Base-by-base conservation (phyloP, 1,140 invertebrate species). In the Zaprionus ghesquierei region DNA sequence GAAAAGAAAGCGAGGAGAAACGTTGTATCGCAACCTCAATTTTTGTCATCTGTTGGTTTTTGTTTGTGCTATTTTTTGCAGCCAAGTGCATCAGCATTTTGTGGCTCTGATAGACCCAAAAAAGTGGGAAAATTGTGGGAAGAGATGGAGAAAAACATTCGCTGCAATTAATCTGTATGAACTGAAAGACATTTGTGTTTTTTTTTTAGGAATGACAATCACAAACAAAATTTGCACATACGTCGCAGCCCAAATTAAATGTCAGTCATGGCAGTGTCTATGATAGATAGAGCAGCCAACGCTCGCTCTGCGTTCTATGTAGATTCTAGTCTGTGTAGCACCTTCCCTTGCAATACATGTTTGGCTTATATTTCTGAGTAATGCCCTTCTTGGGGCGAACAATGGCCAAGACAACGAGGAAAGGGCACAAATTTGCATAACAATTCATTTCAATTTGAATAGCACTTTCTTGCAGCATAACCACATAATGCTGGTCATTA, bases 361-460 rank as follows among this genome's bases (percentile, higher is more conserved):
- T 31, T 44, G 12, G 31, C 10, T 15, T 10, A 10, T 41, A 33
- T 31, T 62, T 3, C 5, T 50, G 23, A 25, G 41, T 15, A 27
- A 25, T 33, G 29, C 27, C 10, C 31, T 38, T 22, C 49, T 12
- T 20, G 46, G 51, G 38, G 15, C 49, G 10, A 41, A 56, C 51
- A 69, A 50, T 51, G 54, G 51, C 18, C 35, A 69, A 59, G 41
- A 53, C 53, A 54, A 46, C 41, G 18, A 22, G 65, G 41, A 22
- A n/a, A 70, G n/a, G 13, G 29, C 31, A 61, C 25, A 63, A 77
- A 82, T 82, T 82, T 87, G 65, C 84, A 87, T 76, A 73, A 50
- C 72, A 71, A 79, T 89, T 77, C 60, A 53, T 89, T 73, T 76
- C 53, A 81, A 87, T 82, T 87, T 79, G 59, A 74, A 79, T 58